Percentiles rank a stretch among this genome's conserved stretches.
Evolutionary conservation across 2,888 invertebrate species (phyloP).

Genomic region (Ophion ventricosus): DNA sequence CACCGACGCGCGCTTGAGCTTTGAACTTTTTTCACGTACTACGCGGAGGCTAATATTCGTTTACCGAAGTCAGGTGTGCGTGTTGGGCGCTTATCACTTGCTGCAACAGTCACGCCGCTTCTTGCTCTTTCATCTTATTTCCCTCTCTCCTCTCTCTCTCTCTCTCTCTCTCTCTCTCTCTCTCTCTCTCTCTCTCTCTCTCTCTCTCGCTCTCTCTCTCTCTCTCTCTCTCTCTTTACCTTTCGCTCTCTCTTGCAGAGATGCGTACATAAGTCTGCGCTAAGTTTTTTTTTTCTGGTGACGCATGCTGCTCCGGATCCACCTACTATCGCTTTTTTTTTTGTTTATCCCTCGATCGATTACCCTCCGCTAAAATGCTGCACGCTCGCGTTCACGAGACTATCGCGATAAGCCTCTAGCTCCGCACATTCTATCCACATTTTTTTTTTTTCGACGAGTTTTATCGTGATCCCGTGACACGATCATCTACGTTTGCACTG

Average conservation of each 20-base stretch:
- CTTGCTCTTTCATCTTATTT: neutral
- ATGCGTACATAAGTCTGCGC: neutral
- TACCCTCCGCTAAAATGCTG: neutral
- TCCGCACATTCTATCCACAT: too few relatives aligned
- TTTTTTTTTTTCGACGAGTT: too few relatives aligned
- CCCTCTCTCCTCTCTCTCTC: too few relatives aligned
- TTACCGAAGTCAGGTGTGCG: neutral
- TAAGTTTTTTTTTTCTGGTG: constrained; percentile 17
- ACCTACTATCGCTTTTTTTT: neutral
- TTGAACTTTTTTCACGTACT: neutral
- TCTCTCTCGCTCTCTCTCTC: neutral
- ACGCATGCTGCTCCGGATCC: constrained; percentile 4
- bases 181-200: constrained; percentile 1
- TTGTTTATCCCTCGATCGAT: neutral
- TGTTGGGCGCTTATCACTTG: neutral
- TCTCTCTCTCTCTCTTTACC: constrained; percentile 18
- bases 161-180: constrained; percentile 22
- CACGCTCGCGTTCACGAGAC: too few relatives aligned
- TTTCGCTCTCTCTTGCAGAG: neutral
- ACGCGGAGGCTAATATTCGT: neutral
- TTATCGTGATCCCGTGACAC: too few relatives aligned
- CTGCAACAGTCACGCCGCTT: constrained; percentile 26
- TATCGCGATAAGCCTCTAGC: too few relatives aligned
- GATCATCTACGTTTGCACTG: too few relatives aligned
- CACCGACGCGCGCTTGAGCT: neutral